Evolutionary conservation across 2,113 vertebrate genomes (phyloP), one percentile per base, ranked within the genome.

Genomic region (Phrynosoma platyrhinos): DNA sequence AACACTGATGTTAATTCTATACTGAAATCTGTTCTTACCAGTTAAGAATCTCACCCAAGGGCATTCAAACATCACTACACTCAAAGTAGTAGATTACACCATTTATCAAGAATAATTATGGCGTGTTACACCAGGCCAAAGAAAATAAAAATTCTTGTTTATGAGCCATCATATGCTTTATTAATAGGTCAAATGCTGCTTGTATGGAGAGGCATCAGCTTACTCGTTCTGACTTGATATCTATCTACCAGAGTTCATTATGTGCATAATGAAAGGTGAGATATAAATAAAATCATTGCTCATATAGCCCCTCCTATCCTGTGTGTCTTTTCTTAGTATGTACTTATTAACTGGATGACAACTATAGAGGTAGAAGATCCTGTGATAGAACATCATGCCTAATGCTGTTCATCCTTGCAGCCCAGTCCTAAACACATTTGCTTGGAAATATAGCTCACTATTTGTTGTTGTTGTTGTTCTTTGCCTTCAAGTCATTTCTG

Each of bases 11-110:
- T 83, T 27, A 53, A 42, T 82, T 68, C 36, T 9, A n/a, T 5
- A 27, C 3, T 90, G 79, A 36, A 85, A 88, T 79, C 20, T 86
- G 76, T 83, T 83, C 74, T 30, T 64, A 78, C 71, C 42, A 78
- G 12, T 30, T 84, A 52, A 81, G 69, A 83, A 10, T 4, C 32
- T 18, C 10, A 62, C 69, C 10, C 30, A 30, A 76, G n/a, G 32
- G n/a, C 20, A 20, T 66, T 79, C n/a, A 58, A 86, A 83, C 72
- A 72, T 75, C 4, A 32, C 40, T 66, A 52, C 20, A 40, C 40
- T 86, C 62, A 69, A 16, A 68, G 71, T 2, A 68, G 64, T 64
- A 68, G 75, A 76, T 78, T 86, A 78, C 30, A 86, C 62, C 30
- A 86, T 64, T 79, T 78, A 86, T 79, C 55, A 81, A 78, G 71